Evolutionary conservation across 2,113 vertebrate species (phyloP).

Genomic region (Dasyprocta punctata): DNA sequence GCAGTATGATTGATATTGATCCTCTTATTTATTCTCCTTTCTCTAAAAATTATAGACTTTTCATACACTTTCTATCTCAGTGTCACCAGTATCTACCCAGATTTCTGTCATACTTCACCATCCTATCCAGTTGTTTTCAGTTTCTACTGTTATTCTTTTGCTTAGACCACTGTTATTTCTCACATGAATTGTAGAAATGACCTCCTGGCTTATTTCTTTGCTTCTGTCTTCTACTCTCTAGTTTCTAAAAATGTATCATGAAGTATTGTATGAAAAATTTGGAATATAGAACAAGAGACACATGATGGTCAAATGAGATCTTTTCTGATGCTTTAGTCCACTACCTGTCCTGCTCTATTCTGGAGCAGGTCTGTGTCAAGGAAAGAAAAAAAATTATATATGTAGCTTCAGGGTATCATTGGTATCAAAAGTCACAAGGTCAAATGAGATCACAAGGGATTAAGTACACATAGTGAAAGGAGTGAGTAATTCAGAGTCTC

Average conservation of each 20-base stretch:
- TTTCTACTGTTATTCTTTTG: background rate
- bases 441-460: background rate
- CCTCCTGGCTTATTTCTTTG: background rate
- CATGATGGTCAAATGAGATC: background rate
- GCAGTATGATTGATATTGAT: background rate
- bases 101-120: background rate
- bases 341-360: background rate
- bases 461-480: background rate
- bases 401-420: background rate
- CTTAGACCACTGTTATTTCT: background rate
- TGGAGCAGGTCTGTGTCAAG: background rate
- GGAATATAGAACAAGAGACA: background rate
- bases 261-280: background rate
- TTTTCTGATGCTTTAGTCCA: background rate
- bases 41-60: slow-evolving; percentile 1
- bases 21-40: background rate
- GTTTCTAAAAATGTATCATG: background rate
- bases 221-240: background rate
- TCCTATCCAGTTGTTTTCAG: background rate
- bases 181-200: background rate
- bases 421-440: background rate
- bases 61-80: background rate
- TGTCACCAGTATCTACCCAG: background rate
- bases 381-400: background rate
- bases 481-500: background rate